Conservation (phyloP, 2,888 invertebrate species). For the Allacma fusca region DNA sequence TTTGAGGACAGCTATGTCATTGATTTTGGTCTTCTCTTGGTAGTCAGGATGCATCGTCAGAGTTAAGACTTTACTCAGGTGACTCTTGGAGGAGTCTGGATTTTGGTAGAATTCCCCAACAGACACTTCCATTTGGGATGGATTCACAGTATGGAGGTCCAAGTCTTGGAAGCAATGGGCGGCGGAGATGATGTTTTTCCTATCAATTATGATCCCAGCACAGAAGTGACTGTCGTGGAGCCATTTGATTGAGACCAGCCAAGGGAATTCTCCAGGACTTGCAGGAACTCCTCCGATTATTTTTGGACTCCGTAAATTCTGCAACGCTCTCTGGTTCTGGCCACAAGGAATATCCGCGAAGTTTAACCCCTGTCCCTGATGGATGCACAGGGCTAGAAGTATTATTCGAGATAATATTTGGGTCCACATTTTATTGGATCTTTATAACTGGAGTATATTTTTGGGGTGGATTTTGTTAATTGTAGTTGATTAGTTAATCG, state of each 20-base stretch:
- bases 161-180: constrained; percentile 29
- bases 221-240: constrained; percentile 27
- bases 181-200: constrained; percentile 11
- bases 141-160: not conserved
- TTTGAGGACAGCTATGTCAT: constrained; percentile 30
- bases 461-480: too few species aligned
- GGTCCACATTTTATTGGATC: too few species aligned
- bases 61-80: not conserved
- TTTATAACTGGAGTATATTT: too few species aligned
- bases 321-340: too few species aligned
- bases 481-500: too few species aligned
- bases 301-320: too few species aligned
- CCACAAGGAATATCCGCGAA: too few species aligned
- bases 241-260: constrained; percentile 22
- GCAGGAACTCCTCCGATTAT: not conserved
- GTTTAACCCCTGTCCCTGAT: too few species aligned
- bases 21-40: constrained; percentile 6
- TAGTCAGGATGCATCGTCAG: constrained; percentile 23
- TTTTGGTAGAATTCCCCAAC: not conserved
- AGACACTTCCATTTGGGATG: constrained; percentile 18
- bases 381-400: too few species aligned
- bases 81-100: not conserved
- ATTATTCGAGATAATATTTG: too few species aligned
- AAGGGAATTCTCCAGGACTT: constrained; percentile 27
- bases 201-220: constrained; percentile 19